Evolutionary conservation across 2,113 vertebrate genomes (phyloP), one percentile per base, ranked within the genome.

Genomic region (Dasyprocta punctata): DNA sequence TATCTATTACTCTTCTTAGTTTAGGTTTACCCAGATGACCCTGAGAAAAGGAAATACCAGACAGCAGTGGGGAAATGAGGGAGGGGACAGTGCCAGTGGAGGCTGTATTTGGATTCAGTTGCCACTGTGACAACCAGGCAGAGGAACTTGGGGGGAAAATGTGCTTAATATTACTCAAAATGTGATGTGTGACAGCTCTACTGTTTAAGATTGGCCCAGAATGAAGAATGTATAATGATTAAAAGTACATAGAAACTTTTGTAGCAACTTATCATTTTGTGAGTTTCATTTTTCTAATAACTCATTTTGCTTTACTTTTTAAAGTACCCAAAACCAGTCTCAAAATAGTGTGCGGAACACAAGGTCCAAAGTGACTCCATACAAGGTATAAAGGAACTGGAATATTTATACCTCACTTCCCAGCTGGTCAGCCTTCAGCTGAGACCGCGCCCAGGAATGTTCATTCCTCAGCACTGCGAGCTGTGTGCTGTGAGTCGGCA

Each of bases 231-330:
- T 5, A 90, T 73, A 75, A 63, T 87, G 58, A 80, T 22, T 49
- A 12, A 92, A 83, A 58, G 33, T 63, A 65, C 30, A 85, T 60
- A 96, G 33, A 92, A 85, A 77, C 1, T 75, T 94, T 52, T 81
- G 52, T 33, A 86, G 77, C 17, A 93, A 86, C 13, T 77, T 78
- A 38, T 54, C 6, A 41, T 28, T 86, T 54, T 83, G 36, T 86
- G 49, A n/a, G 12, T 94, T 75, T 12, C 5, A 58, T 16, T 89
- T 88, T 73, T 83, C 28, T 60, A 91, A 49, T 30, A 92, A 92
- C 41, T 92, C 0, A 85, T 91, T 93, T n/a, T 83, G 54, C 85
- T 86, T 92, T 69, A 84, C 54, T 93, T 90, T 85, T 86, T 67
- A 71, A 81, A 80, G 36, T 56, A 92, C 7, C 28, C 63, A 86